These are phyloP conservation scores for Synergus japonicus DNA, from an alignment of 2,888 invertebrate species.

Conservation along the genomic window DNA sequence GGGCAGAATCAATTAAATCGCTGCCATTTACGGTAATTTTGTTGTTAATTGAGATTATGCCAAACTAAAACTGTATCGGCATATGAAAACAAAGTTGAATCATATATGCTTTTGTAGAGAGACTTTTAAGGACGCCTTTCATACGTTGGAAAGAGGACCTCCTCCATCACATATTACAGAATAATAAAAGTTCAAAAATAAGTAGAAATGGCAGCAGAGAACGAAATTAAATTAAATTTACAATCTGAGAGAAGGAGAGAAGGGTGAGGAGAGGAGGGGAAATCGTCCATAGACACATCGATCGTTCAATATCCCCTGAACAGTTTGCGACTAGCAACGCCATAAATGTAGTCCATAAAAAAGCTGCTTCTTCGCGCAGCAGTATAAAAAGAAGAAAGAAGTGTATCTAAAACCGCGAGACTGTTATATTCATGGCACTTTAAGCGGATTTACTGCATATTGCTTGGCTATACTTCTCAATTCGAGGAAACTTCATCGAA, in stretches of 20 bases:
- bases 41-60: too few relatives aligned
- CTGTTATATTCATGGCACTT: not conserved
- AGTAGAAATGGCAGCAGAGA: not conserved
- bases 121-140: too few relatives aligned
- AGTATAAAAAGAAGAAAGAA: not conserved
- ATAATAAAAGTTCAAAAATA: not conserved
- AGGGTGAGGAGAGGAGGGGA: too few relatives aligned
- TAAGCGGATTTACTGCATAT: slow-evolving; percentile 11
- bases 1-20: too few relatives aligned
- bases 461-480: not conserved
- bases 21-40: too few relatives aligned
- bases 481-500: not conserved
- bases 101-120: too few relatives aligned
- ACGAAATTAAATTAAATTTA: slow-evolving; percentile 3
- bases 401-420: too few relatives aligned
- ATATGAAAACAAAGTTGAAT: too few relatives aligned
- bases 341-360: slow-evolving; percentile 27
- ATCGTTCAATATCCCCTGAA: slow-evolving; percentile 21
- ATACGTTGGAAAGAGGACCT: too few relatives aligned
- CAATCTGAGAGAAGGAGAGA: too few relatives aligned
- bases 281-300: slow-evolving; percentile 1
- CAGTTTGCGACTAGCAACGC: slow-evolving; percentile 5
- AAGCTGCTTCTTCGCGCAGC: slow-evolving; percentile 5
- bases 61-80: too few relatives aligned
- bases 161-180: too few relatives aligned